Base-by-base conservation (phyloP, 2,113 vertebrate genomes). In the Anas platyrhynchos region DNA sequence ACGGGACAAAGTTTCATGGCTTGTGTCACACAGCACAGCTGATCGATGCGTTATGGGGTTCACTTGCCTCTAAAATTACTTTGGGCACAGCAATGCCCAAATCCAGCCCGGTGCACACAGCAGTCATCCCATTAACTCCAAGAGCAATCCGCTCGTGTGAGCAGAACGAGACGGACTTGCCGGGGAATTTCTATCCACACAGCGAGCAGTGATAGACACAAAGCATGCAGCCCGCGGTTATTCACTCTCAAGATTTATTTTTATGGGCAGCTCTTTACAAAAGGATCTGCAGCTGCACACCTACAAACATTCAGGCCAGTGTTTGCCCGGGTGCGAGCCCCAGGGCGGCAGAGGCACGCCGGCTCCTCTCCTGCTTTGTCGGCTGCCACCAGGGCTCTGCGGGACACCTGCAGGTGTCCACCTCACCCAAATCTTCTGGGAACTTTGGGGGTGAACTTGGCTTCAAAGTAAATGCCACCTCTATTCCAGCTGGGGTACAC, bases 241-340 rank as follows among this genome's bases (percentile, higher is more conserved):
- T 89, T 89, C 93, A 69, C 69, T 88, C 95, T 83, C 61, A 74
- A 97, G 91, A 69, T 96, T 71, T 94, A 93, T 89, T 97, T 98
- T 96, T 96, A 95, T 97, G 96, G 96, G 95, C 88, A 97, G 76
- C 76, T 90, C 89, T 96, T 94, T 95, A 94, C 82, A 89, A 95
- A 93, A 94, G 89, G 59, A 89, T 66, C 89, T 96, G 91, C 86
- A 97, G 96, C 94, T 94, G 78, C 73, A 88, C 68, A 14, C 12
- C 54, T 44, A 38, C 3, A 16, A 72, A 8, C 34, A 72, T 63
- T 80, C 5, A 0, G 79, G 18, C 55, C 91, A 94, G 34, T 7
- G 0, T 43, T 48, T 68, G 61, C 83, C 66, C 55, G 16, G 50
- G 48, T 2, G 1, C 0, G 6, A 72, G n/a, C 65, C 55, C 0